Evolutionary conservation across 2,113 vertebrate species (phyloP).

Genomic region (Otocyon megalotis): DNA sequence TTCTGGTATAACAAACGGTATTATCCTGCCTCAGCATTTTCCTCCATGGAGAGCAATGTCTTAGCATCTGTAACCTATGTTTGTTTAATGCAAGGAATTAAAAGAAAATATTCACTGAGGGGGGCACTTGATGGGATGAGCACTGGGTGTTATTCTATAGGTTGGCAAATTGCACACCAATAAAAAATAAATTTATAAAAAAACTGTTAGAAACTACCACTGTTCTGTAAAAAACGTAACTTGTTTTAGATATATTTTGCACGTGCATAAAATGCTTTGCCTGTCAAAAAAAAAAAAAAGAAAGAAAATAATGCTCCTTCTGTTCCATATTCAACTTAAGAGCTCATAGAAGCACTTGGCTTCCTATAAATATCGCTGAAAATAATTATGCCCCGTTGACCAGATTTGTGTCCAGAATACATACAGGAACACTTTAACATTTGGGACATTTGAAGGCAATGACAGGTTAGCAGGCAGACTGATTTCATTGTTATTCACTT

Average conservation of each 20-base stretch:
- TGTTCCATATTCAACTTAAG: not conserved
- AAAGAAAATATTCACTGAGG: not conserved
- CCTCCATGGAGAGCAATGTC: not conserved
- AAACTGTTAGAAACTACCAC: too few species aligned
- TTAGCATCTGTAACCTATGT: not conserved
- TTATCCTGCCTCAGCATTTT: not conserved
- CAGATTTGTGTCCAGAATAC: not conserved
- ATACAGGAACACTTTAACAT: not conserved
- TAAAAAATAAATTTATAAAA: too few species aligned
- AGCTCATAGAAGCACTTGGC: not conserved
- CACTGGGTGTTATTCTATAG: too few species aligned
- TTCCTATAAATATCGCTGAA: not conserved
- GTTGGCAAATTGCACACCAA: too few species aligned
- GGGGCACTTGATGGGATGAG: too few species aligned
- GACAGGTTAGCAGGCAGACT: not conserved
- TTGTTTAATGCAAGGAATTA: slow-evolving; percentile 24
- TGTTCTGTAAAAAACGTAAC: too few species aligned
- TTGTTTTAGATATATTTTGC: too few species aligned
- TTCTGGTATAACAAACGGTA: not conserved
- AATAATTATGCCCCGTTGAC: not conserved
- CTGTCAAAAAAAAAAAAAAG: too few species aligned
- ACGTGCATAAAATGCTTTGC: too few species aligned
- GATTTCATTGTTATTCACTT: slow-evolving; percentile 27
- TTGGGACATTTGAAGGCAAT: not conserved
- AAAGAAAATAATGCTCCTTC: not conserved